Conservation (phyloP, 2,888 invertebrate genomes). For the Portevinia maculata region DNA sequence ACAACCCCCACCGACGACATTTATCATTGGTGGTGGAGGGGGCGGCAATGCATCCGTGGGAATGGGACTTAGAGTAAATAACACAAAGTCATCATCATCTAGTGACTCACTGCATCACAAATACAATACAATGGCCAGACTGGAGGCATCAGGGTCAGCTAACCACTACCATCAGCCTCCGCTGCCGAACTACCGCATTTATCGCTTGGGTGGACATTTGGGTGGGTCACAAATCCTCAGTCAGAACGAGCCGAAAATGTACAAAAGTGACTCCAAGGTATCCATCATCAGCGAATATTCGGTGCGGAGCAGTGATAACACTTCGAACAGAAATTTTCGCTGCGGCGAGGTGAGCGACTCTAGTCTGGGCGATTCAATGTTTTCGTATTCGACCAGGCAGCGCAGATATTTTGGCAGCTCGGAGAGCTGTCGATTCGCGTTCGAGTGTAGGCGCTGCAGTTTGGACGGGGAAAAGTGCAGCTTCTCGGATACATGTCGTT, state of each 20-base stretch:
- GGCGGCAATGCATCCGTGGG: constrained; percentile 16
- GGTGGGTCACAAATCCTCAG: constrained; percentile 81
- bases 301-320: constrained; percentile 81
- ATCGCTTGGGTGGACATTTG: constrained; percentile 79
- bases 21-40: constrained; percentile 33
- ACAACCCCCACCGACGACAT: constrained; percentile 40
- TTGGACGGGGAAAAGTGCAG: constrained; percentile 81
- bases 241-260: constrained; percentile 80
- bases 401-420: constrained; percentile 82
- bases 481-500: constrained; percentile 82
- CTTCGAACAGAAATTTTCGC: constrained; percentile 76
- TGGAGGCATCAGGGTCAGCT: constrained; percentile 78
- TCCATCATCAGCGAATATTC: constrained; percentile 82
- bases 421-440: constrained; percentile 82
- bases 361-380: constrained; percentile 79
- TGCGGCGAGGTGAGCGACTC: constrained; percentile 80
- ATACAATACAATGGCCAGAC: constrained; percentile 79
- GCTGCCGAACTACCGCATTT: constrained; percentile 76
- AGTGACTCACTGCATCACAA: constrained; percentile 82
- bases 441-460: constrained; percentile 82
- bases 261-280: constrained; percentile 82
- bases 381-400: constrained; percentile 79
- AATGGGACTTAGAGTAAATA: constrained; percentile 73
- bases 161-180: constrained; percentile 75
- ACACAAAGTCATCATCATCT: constrained; percentile 83